Percentiles rank a stretch among this genome's conserved stretches.
Conservation (phyloP, 2,113 vertebrate genomes). For the Oreocharis arfaki region DNA sequence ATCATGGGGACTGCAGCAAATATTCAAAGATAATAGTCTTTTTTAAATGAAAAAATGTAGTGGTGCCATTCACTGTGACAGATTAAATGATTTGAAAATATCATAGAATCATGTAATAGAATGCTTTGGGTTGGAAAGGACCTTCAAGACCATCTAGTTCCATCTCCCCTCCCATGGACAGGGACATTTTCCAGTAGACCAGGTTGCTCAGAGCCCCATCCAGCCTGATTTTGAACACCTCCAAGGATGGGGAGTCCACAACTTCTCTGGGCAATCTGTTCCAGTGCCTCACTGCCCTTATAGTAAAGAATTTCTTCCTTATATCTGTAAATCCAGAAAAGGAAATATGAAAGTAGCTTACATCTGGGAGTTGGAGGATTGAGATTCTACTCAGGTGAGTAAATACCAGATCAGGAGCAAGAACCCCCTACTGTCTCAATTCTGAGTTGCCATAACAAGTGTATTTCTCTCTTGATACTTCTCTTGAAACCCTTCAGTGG, state of each 20-base stretch:
- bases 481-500: neutral
- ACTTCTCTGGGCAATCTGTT: neutral
- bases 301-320: neutral
- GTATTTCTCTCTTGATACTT: neutral
- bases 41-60: neutral
- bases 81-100: neutral
- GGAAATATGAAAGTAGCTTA: neutral
- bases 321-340: neutral
- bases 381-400: neutral
- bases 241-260: neutral
- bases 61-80: neutral
- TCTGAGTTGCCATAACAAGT: neutral
- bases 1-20: neutral
- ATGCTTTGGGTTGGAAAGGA: neutral
- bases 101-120: neutral
- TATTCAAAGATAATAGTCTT: neutral
- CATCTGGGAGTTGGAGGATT: neutral
- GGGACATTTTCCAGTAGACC: neutral
- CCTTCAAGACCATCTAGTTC: neutral
- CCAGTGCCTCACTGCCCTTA: neutral
- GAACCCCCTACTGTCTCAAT: neutral
- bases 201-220: neutral
- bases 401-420: neutral
- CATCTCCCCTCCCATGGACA: accelerated
- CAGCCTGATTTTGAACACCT: neutral